Evolutionary conservation across 2,113 vertebrate species (phyloP), one percentile per base, ranked within the genome.

Genomic region (Trematocara macrostoma): DNA sequence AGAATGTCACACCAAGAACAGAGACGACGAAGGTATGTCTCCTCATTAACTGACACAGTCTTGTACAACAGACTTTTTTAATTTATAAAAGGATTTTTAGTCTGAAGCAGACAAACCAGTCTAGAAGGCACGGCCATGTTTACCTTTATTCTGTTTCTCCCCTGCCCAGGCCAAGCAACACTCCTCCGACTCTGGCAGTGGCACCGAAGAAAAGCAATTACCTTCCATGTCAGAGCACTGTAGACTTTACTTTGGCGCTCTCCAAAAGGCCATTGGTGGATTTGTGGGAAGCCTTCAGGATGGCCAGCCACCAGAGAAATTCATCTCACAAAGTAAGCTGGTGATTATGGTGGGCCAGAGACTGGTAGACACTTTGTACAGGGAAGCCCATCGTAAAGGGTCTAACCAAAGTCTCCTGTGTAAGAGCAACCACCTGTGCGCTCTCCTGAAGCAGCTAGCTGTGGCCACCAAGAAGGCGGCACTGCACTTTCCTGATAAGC

Each of bases 261-360:
- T 99, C 42, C 97, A 97, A 92, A 99, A 98, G 52, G 98, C 98
- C 61, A 96, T 98, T 1, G 3, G 82, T 0, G 95, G 95, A 2
- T 97, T 99, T 18, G 85, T 92, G 16, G 7, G 47, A 71, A 97
- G 97, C 81, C 96, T 99, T 34, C 67, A 79, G 81, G 91, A 85
- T 5, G 89, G 96, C 51, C 97, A 97, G 86, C 96, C 97, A 0
- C 98, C 98, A 0, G 98, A 99, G 74, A 94, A 94, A 90, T 97
- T 99, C 90, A 98, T 99, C 89, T 95, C 96, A 1, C 97, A 98
- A 87, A 98, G 98, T 92, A 99, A 99, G 74, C 95, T 99, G 93
- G 97, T 99, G 88, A 98, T 99, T 92, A 98, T 97, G 96, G 97
- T 98, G 7, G 98, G 98, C 1, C 98, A 99, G 92, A 97, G 97